Evolutionary conservation across 2,797 vertebrate species (phyloP).

Genomic region (Melanotaenia boesemani): DNA sequence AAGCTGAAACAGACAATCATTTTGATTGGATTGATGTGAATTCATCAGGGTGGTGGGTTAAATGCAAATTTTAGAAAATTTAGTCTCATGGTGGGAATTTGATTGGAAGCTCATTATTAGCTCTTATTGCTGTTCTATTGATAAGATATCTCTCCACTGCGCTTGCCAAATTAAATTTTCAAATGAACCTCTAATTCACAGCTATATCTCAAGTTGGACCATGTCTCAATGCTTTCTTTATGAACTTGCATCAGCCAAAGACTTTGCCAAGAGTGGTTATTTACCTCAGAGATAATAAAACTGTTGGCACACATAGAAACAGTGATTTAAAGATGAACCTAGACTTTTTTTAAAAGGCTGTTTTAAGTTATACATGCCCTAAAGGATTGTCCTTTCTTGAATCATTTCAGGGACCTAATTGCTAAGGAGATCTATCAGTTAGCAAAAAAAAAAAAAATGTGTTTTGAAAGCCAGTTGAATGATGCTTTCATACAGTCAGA

Average conservation of each 20-base stretch:
- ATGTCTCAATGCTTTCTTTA: conserved; percentile 31
- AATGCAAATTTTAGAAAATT: conserved; percentile 50
- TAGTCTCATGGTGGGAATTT: conserved; percentile 37
- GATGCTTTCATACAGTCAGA: not conserved
- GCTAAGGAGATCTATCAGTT: conserved; percentile 21
- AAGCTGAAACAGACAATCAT: conserved; percentile 52
- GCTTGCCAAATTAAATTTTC: conserved; percentile 26
- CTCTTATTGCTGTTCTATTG: conserved; percentile 37
- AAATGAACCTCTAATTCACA: conserved; percentile 35
- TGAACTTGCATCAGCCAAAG: conserved; percentile 42
- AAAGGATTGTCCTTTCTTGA: conserved; percentile 19
- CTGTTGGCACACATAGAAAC: conserved; percentile 33
- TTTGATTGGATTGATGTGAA: conserved; percentile 56
- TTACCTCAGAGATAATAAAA: conserved; percentile 52
- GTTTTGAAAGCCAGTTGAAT: conserved; percentile 9
- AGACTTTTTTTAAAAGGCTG: conserved; percentile 18
- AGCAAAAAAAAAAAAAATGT: conserved; percentile 14
- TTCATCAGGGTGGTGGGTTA: conserved; percentile 34
- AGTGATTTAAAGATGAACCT: conserved; percentile 46
- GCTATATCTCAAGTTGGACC: conserved; percentile 14
- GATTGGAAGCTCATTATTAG: conserved; percentile 46
- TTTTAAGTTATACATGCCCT: conserved; percentile 16
- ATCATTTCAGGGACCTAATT: conserved; percentile 20
- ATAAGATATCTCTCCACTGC: conserved; percentile 22
- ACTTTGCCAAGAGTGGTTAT: conserved; percentile 29